Conservation (phyloP, 2,797 vertebrate genomes). For the Parotocinclus haroldoi region DNA sequence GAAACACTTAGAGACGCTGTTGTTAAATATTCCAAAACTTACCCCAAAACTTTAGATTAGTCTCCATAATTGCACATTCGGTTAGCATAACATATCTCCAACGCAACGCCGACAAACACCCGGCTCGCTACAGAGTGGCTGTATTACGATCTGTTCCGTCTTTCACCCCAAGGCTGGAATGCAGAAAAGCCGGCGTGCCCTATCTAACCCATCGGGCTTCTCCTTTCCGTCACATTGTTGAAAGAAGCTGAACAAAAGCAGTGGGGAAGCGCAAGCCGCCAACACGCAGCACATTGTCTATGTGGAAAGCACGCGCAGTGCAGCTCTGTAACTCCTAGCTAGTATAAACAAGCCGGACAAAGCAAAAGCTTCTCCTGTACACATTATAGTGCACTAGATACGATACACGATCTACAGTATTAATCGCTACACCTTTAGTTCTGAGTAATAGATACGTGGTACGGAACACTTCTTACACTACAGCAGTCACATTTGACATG, state of each 20-base stretch:
- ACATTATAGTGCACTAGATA: not conserved
- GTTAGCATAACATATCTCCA: slow-evolving; percentile 1
- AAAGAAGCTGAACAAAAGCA: slow-evolving; percentile 63
- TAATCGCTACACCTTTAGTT: too few relatives aligned
- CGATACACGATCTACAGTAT: not conserved
- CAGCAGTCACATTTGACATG: too few relatives aligned
- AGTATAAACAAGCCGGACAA: too few relatives aligned
- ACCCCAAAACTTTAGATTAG: slow-evolving; percentile 55
- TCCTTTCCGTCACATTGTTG: slow-evolving; percentile 49
- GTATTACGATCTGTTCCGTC: slow-evolving; percentile 7
- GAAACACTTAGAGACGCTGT: too few relatives aligned
- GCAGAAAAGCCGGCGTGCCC: slow-evolving; percentile 71
- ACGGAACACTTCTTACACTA: too few relatives aligned
- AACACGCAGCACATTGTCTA: slow-evolving; percentile 7
- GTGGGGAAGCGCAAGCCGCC: slow-evolving; percentile 15
- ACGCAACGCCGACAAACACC: not conserved
- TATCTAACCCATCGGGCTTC: slow-evolving; percentile 54
- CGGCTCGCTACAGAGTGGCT: not conserved
- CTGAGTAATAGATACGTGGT: too few relatives aligned
- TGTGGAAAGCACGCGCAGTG: not conserved
- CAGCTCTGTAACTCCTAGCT: not conserved
- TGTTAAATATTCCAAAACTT: slow-evolving; percentile 35
- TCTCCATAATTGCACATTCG: not conserved
- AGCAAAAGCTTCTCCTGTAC: too few relatives aligned
- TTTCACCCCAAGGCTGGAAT: slow-evolving; percentile 62